Conservation (phyloP, 2,113 vertebrate genomes). For the Rhynchomys soricoides region DNA sequence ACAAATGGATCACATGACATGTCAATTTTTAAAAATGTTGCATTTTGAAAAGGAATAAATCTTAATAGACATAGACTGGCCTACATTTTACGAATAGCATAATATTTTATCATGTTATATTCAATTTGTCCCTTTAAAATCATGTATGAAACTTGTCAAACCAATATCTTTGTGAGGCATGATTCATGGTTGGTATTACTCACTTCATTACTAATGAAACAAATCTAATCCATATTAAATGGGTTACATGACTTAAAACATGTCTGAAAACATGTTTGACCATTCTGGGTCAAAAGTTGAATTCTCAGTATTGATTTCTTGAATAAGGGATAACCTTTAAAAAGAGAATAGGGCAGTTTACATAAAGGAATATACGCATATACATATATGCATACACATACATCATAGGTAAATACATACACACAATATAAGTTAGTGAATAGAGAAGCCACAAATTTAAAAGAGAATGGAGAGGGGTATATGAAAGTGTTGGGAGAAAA, state of each 20-base stretch:
- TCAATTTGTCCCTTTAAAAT: not conserved
- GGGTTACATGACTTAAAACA: not conserved
- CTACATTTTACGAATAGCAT: not conserved
- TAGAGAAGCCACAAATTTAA: not conserved
- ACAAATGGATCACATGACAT: not conserved
- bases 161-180: not conserved
- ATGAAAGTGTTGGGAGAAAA: not conserved
- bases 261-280: not conserved
- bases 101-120: not conserved
- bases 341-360: not conserved
- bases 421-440: not conserved
- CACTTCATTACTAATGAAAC: not conserved
- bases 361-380: not conserved
- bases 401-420: not conserved
- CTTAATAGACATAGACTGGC: not conserved
- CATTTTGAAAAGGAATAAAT: not conserved
- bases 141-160: not conserved
- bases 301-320: not conserved
- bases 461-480: not conserved
- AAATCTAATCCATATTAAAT: not conserved
- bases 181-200: not conserved
- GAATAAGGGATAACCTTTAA: not conserved
- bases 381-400: not conserved
- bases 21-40: not conserved
- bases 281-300: not conserved